Evolutionary conservation across 2,888 invertebrate genomes (phyloP).

Genomic region (Polymixis flavicincta): DNA sequence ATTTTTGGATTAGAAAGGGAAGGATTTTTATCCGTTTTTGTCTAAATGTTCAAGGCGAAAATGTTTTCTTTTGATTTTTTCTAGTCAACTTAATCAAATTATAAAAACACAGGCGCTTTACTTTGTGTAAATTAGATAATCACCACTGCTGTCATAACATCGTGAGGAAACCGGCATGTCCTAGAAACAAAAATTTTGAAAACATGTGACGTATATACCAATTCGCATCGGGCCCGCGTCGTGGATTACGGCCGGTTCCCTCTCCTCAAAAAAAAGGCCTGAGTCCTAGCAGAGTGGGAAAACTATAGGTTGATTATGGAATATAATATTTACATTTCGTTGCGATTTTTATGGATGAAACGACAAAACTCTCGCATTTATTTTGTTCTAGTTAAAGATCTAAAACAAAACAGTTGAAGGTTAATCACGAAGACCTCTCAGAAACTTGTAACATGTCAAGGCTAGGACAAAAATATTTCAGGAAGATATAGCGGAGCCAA

Average conservation of each 20-base stretch:
- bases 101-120: neutral
- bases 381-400: neutral
- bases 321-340: neutral
- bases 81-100: neutral
- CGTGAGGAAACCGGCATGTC: no score
- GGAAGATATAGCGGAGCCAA: slow-evolving; percentile 3
- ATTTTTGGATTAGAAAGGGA: slow-evolving; percentile 36
- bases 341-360: no score
- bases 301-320: no score
- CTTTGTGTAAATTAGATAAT: no score
- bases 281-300: no score
- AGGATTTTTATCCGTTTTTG: slow-evolving; percentile 9
- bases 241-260: no score
- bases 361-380: neutral
- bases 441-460: slow-evolving; percentile 19
- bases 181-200: no score
- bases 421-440: neutral
- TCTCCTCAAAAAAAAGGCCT: no score
- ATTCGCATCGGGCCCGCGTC: no score
- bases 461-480: slow-evolving; percentile 16
- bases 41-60: neutral
- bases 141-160: no score
- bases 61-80: slow-evolving; percentile 10
- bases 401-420: neutral
- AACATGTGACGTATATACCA: no score